Evolutionary conservation across 2,797 vertebrate genomes (phyloP).

Genomic region (Pangasius sanitwongsei): DNA sequence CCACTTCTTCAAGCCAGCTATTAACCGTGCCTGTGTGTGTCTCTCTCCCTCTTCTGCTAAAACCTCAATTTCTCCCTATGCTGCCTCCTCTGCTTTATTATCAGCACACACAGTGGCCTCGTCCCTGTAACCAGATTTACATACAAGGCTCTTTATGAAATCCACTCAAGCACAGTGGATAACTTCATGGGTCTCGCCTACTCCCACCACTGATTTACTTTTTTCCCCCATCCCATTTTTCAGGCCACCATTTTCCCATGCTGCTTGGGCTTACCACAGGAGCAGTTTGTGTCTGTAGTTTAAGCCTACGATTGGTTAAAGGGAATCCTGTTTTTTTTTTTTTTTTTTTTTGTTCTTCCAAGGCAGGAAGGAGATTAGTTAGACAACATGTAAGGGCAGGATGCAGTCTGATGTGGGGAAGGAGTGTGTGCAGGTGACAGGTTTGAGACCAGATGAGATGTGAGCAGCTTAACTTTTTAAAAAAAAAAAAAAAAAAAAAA

Average conservation of each 20-base stretch:
- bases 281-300: constrained; percentile 4
- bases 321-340: neutral
- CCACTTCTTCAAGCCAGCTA: constrained; percentile 67
- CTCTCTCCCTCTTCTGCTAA: constrained; percentile 66
- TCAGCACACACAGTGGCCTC: constrained; percentile 66
- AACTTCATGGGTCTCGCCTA: constrained; percentile 56
- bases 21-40: constrained; percentile 68
- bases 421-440: constrained; percentile 66
- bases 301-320: constrained; percentile 41
- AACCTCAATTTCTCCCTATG: constrained; percentile 76
- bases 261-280: constrained; percentile 9
- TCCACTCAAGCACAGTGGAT: constrained; percentile 61
- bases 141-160: constrained; percentile 72
- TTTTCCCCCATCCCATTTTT: neutral
- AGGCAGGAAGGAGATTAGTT: constrained; percentile 69
- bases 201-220: constrained; percentile 31
- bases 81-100: constrained; percentile 74
- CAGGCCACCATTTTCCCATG: neutral
- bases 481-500: constrained; percentile 45
- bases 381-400: constrained; percentile 72
- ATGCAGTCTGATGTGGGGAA: constrained; percentile 65
- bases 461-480: constrained; percentile 58
- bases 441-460: constrained; percentile 32
- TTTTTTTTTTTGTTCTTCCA: constrained; percentile 2
- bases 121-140: constrained; percentile 76